Evolutionary conservation across 2,113 vertebrate genomes (phyloP), one percentile per base, ranked within the genome.

Genomic region (pig (Sus scrofa)): DNA sequence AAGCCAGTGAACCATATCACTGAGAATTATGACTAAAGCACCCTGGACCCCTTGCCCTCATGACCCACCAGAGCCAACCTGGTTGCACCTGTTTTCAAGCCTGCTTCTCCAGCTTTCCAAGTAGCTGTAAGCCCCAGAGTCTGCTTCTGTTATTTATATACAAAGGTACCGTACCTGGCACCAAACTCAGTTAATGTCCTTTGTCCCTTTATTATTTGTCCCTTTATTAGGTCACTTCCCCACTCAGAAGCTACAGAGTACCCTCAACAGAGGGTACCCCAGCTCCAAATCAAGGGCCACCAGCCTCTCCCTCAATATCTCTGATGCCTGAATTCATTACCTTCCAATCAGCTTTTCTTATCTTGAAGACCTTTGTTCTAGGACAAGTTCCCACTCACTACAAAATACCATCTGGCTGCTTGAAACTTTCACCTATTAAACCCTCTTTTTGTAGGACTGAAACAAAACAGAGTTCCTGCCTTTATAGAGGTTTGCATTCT

Each of bases 301-400:
- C n/a, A 16, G 24, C 22, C 34, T n/a, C 2, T 19, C 73, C 30
- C 24, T 8, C 56, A 24, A 6, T 24, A 18, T 19, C 67, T 50
- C 24, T 0, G 0, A 30, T 9, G 5, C 7, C 86, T 14, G 14
- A 27, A 65, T 30, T 7, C 19, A 30, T 30, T 18, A 8, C 30
- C 78, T 32, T 12, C 56, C 3, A 8, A 5, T 30, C 6, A 65
- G 32, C 7, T 2, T 20, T 32, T 71, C 10, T 37, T 7, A 27
- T 26, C 39, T n/a, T 58, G 20, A 65, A 26, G 2, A 78, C 19
- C 89, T 87, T 18, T 30, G 15, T 2, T 60, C 3, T 13, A 15
- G 32, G 32, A 14, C 10, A 70, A 11, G 37, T 32, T 73, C 63
- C 63, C 63, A 34, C 39, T 50, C 44, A 34, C 4, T 15, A 20